Evolutionary conservation across 2,113 vertebrate genomes (phyloP).

Genomic region (Odontesthes bonariensis): DNA sequence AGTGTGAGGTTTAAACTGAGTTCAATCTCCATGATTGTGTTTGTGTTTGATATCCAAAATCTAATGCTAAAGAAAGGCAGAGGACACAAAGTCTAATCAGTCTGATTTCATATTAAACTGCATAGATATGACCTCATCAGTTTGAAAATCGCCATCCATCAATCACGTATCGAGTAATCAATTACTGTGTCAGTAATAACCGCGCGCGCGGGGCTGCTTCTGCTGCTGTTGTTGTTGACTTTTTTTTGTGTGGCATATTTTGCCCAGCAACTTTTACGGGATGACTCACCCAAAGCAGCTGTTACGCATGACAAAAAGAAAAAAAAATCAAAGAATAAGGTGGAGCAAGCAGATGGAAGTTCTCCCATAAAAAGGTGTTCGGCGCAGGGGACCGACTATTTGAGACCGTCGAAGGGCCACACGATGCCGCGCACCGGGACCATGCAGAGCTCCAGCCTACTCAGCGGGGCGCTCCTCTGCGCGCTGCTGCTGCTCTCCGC

Average conservation of each 20-base stretch:
- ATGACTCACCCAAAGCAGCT: constrained; percentile 81
- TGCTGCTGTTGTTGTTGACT: constrained; percentile 54
- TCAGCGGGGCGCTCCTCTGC: constrained; percentile 71
- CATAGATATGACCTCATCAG: not conserved
- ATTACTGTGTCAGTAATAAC: constrained; percentile 14
- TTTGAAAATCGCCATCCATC: not conserved
- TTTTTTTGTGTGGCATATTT: constrained; percentile 55
- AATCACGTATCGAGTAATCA: constrained; percentile 5
- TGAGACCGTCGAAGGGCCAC: constrained; percentile 34
- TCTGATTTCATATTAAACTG: too few relatives aligned
- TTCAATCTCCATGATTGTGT: not conserved
- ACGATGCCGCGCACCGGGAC: constrained; percentile 58
- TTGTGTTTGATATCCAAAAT: not conserved
- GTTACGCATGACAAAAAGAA: constrained; percentile 77
- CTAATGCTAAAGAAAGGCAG: not conserved
- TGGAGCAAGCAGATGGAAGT: constrained; percentile 74
- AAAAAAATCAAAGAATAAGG: constrained; percentile 74
- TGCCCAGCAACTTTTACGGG: constrained; percentile 78
- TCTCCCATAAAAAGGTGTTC: constrained; percentile 80
- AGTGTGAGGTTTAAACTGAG: not conserved
- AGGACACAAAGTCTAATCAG: not conserved
- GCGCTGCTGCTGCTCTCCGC: constrained; percentile 75
- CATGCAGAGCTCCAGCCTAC: constrained; percentile 81
- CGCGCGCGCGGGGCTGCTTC: not conserved
- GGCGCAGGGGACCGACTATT: constrained; percentile 42